These are phyloP conservation scores for Eristalis tenax DNA, from an alignment of 2,888 invertebrate species.

Conservation along the genomic window DNA sequence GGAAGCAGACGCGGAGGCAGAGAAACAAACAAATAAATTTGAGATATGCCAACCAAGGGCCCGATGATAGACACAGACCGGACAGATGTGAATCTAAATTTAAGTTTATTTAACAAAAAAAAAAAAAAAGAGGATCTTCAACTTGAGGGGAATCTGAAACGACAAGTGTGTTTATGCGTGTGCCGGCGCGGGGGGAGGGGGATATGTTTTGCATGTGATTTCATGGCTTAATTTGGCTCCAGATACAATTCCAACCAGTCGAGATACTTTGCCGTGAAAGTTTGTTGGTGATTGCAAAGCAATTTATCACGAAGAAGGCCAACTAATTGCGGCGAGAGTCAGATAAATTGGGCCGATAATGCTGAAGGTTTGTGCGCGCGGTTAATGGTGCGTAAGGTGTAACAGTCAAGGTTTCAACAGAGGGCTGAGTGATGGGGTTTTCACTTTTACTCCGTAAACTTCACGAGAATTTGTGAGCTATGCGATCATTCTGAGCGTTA, in stretches of 20 bases:
- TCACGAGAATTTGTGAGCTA: too few species aligned
- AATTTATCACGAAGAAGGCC: not conserved
- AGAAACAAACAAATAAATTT: not conserved
- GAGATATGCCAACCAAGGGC: not conserved
- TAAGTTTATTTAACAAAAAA: not conserved
- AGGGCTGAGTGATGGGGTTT: not conserved
- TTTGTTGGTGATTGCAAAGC: not conserved
- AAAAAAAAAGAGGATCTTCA: too few species aligned
- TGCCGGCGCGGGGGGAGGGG: not conserved
- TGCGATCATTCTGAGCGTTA: too few species aligned
- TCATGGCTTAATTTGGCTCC: not conserved
- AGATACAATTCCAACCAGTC: not conserved
- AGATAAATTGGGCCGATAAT: not conserved
- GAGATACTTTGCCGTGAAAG: not conserved
- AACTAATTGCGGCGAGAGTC: not conserved
- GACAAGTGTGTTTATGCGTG: too few species aligned
- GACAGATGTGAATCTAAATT: not conserved
- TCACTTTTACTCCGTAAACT: too few species aligned
- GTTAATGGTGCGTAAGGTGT: not conserved
- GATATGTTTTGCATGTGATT: not conserved
- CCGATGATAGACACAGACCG: not conserved
- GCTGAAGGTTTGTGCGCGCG: not conserved
- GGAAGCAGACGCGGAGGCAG: not conserved
- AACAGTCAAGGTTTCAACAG: not conserved
- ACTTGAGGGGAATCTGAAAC: too few species aligned